A percentile compares a stretch with the other conserved stretches of the same genome.
phyloP scores from a whole-genome alignment of 2,113 vertebrate species.

The Pterocles gutturalis region DNA sequence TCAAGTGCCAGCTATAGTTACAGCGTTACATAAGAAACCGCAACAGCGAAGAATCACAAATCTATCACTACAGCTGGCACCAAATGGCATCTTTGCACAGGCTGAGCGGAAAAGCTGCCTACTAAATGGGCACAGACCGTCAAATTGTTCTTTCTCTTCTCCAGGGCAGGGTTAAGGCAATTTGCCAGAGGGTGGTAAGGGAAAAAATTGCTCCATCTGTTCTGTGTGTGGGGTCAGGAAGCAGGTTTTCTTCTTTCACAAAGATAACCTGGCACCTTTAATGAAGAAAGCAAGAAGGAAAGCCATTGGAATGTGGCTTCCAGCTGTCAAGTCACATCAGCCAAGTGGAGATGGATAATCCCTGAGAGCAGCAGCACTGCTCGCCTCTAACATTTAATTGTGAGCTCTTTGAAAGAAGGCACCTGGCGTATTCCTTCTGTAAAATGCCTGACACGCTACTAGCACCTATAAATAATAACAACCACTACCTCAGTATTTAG shows the following conservation, averaged over 20 bases:
- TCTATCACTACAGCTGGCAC: conserved; percentile 61
- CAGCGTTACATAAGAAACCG: conserved; percentile 55
- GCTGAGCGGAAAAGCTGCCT: conserved; percentile 29
- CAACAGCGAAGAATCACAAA: conserved; percentile 42
- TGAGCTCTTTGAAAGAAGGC: not conserved
- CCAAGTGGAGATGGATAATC: not conserved
- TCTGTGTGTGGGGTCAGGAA: conserved; percentile 51
- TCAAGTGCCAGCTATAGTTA: conserved; percentile 49
- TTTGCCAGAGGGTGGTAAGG: conserved; percentile 42
- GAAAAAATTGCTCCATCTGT: conserved; percentile 33
- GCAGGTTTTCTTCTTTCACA: not conserved
- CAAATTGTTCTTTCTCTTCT: conserved; percentile 32
- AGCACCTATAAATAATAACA: conserved; percentile 39
- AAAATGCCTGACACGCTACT: not conserved
- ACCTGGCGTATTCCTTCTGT: not conserved
- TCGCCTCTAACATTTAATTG: not conserved
- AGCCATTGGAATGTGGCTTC: conserved; percentile 18
- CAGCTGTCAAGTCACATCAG: conserved; percentile 48
- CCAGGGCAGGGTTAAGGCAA: conserved; percentile 24
- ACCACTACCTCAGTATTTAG: not conserved
- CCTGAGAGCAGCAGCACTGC: not conserved
- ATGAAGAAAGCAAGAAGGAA: conserved; percentile 2
- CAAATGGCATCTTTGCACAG: not conserved
- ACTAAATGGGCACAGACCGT: not conserved
- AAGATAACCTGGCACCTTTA: conserved; percentile 41